Conservation (phyloP, 64 coral and sea anemone genomes). For the Orbicella faveolata region DNA sequence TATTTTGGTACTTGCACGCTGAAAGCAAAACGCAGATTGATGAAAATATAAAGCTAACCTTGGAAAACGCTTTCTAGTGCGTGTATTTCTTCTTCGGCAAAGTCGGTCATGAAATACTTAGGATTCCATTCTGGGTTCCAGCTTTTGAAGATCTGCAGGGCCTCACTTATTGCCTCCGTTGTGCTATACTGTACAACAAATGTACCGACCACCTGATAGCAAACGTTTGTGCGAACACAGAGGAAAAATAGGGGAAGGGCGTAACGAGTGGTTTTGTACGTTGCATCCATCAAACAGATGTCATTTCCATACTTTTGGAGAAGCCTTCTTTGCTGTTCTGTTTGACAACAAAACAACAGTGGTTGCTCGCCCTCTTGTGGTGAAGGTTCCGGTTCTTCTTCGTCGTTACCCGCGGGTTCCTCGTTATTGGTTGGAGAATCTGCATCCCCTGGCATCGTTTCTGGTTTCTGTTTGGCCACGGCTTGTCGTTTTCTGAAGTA, state of each 20-base stretch:
- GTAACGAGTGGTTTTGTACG: constrained; percentile 27
- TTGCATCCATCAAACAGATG: constrained; percentile 30
- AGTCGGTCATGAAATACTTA: not conserved
- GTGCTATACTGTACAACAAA: constrained; percentile 27
- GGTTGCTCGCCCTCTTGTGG: no score
- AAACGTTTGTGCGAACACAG: constrained; percentile 17
- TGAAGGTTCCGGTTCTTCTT: no score
- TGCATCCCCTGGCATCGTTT: no score
- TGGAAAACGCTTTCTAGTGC: not conserved
- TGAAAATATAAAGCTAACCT: no score
- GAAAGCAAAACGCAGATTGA: no score
- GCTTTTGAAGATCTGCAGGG: not conserved
- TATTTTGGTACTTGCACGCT: no score
- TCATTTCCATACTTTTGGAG: constrained; percentile 29
- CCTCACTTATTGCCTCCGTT: not conserved
- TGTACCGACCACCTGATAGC: not conserved
- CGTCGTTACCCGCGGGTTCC: no score
- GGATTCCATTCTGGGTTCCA: constrained; percentile 21
- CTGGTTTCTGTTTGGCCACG: no score
- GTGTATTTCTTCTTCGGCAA: not conserved
- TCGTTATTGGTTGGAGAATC: no score
- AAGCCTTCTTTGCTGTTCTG: not conserved
- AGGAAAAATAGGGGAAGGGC: constrained; percentile 19
- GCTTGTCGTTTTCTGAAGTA: no score
- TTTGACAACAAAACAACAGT: constrained; percentile 16